Evolutionary conservation across 1,140 invertebrate genomes (phyloP).

Genomic region (Dinothrombium tinctorium): DNA sequence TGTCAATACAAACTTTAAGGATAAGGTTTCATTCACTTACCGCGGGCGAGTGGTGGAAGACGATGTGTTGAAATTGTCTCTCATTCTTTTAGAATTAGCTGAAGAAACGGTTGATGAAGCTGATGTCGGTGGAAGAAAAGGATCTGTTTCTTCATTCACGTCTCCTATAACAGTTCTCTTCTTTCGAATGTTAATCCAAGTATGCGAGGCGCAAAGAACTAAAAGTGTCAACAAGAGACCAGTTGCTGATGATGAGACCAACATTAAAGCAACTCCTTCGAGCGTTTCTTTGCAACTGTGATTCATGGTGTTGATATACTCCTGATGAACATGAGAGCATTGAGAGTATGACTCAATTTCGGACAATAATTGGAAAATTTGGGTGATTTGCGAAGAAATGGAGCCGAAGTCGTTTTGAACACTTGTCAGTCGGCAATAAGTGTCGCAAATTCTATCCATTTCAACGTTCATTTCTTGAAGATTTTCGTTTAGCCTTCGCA

Average conservation of each 20-base stretch:
- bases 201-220: slow-evolving; percentile 78
- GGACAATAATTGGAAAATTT: neutral
- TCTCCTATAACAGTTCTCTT: slow-evolving; percentile 35
- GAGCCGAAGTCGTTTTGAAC: no score
- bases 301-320: slow-evolving; percentile 45
- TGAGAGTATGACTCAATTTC: neutral
- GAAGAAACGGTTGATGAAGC: slow-evolving; percentile 24
- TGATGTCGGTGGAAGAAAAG: slow-evolving; percentile 30
- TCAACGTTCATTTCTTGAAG: no score
- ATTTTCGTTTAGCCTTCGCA: neutral
- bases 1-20: no score
- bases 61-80: no score
- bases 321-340: slow-evolving; percentile 47
- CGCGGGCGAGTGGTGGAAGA: no score
- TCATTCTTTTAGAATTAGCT: slow-evolving; percentile 28
- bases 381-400: no score
- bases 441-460: no score
- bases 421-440: no score
- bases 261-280: slow-evolving; percentile 45
- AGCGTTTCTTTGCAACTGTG: slow-evolving; percentile 54
- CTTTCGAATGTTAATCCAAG: slow-evolving; percentile 85
- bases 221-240: slow-evolving; percentile 68
- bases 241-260: slow-evolving; percentile 52
- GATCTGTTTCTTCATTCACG: slow-evolving; percentile 46
- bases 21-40: no score